Evolutionary conservation across 2,888 invertebrate species (phyloP).

Genomic region (Eupithecia abbreviata): DNA sequence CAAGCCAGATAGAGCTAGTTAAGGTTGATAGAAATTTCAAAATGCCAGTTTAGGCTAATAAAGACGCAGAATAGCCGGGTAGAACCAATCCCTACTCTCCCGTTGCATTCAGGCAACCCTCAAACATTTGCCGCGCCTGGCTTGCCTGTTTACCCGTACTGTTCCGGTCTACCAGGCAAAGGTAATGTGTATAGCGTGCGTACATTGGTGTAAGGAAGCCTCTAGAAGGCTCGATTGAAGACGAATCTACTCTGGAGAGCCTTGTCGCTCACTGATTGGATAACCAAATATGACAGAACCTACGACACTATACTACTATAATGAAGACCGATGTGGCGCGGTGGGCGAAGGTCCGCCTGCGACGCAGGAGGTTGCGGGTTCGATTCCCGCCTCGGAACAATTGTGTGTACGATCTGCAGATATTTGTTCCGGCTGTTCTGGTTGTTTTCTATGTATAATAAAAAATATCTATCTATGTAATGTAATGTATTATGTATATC

Average conservation of each 20-base stretch:
- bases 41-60: not conserved
- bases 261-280: not conserved
- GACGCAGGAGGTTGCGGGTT: too few species aligned
- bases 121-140: constrained; percentile 65
- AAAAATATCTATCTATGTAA: too few species aligned
- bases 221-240: not conserved
- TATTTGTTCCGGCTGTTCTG: too few species aligned
- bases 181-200: constrained; percentile 52
- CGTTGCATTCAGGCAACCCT: constrained; percentile 59
- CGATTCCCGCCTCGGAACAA: too few species aligned
- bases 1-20: not conserved
- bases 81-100: not conserved
- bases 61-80: not conserved
- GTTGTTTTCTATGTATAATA: too few species aligned
- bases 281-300: not conserved
- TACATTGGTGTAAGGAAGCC: not conserved
- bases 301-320: too few species aligned
- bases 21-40: not conserved
- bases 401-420: too few species aligned
- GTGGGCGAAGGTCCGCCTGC: too few species aligned
- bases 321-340: too few species aligned
- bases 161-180: constrained; percentile 57
- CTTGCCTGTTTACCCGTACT: constrained; percentile 53
- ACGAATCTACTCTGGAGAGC: not conserved
- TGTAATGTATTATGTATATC: too few species aligned